Base-by-base conservation (phyloP, 2,113 vertebrate species). In the Macrotus californicus region DNA sequence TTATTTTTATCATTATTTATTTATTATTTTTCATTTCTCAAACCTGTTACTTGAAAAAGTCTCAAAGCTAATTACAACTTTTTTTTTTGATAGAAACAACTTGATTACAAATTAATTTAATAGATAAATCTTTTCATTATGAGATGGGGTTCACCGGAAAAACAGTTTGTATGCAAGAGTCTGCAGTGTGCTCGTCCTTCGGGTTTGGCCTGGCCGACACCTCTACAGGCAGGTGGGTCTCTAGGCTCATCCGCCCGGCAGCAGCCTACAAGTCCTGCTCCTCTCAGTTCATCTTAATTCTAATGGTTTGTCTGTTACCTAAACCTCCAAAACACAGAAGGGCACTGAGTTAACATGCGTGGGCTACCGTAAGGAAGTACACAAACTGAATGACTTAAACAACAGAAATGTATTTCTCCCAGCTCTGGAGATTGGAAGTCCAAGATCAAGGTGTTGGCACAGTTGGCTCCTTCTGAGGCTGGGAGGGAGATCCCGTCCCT, bases 21-120 rank as follows among this genome's bases (percentile, higher is more conserved):
- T 87, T 43, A 70, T 87, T 72, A 79, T 83, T 91, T 93, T 94
- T 88, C 21, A 75, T 87, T 94, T 94, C 36, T 89, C 76, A 72
- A 83, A 90, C 21, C 46, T 59, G 66, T 2, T 69, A 7, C 41
- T 79, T 93, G 46, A 73, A 77, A 91, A 95, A 76, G 4, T 15
- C 31, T 79, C n/a, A n/a, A 61, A n/a, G 13, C 48, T 89, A 72
- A 76, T 82, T 59, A 43, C 11, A 84, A 56, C 24, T 59, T 89
- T 77, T 59, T 89, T 77, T 85, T 85, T 56, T 0, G 6, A 81
- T 59, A 76, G n/a, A 91, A 93, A 34, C 87, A 75, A 75, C 11
- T 31, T 72, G 46, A 36, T 36, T 82, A 48, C 66, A 76, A 70
- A 36, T 31, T 52, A 39, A 85, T 52, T 84, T 77, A 39, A 43